These are phyloP conservation scores for Catocala sponsa DNA, from an alignment of 2,888 invertebrate genomes.

Conservation along the genomic window DNA sequence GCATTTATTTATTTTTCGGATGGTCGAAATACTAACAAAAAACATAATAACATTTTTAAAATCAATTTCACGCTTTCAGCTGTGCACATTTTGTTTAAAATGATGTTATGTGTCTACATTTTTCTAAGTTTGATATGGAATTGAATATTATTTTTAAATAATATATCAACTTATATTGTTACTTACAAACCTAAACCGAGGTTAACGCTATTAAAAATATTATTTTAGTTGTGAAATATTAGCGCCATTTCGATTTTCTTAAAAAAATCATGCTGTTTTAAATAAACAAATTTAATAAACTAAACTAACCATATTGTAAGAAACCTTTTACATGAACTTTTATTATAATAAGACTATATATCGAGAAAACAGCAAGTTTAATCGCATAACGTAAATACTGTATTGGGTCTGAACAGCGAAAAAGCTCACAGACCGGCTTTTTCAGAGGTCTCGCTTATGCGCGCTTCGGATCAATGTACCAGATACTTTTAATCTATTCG, in stretches of 20 bases:
- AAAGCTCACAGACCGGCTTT: conserved; percentile 77
- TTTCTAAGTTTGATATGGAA: not conserved
- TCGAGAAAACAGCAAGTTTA: conserved; percentile 14
- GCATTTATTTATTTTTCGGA: conserved; percentile 5
- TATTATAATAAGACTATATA: not conserved
- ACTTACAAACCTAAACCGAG: too few species aligned
- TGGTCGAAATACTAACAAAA: not conserved
- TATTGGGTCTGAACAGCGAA: conserved; percentile 61
- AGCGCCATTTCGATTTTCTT: too few species aligned
- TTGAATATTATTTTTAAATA: not conserved
- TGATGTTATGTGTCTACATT: not conserved
- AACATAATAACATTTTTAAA: not conserved
- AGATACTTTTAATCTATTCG: conserved; percentile 4
- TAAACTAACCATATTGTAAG: too few species aligned
- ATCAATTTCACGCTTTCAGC: not conserved
- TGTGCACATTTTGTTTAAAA: not conserved
- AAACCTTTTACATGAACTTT: not conserved
- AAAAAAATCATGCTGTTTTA: too few species aligned
- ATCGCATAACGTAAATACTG: conserved; percentile 25
- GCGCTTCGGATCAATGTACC: conserved; percentile 39
- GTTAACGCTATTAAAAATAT: too few species aligned
- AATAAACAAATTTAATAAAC: too few species aligned
- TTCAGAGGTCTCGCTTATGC: conserved; percentile 66
- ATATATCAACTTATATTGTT: too few species aligned
- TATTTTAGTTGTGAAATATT: too few species aligned